Base-by-base conservation (phyloP, 23 tunicate genomes). In the Trididemnum miniatum region DNA sequence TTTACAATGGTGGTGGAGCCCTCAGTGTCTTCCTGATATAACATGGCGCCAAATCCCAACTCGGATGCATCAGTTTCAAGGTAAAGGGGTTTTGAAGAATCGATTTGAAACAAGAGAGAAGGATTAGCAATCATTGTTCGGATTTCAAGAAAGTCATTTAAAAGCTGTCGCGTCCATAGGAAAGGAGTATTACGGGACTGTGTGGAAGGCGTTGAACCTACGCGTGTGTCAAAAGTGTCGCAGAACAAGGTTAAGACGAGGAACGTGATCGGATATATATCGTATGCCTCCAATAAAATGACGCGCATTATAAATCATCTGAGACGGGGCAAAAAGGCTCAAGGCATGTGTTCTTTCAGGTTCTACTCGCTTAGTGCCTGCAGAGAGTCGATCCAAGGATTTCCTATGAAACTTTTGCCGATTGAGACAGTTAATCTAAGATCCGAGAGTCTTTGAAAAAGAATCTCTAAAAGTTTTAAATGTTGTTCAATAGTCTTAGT, bases 251-350 rank as follows among this genome's bases (percentile, higher is more conserved):
- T 31, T 33, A 3, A 80, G 57, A 9, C 33, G 27, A 4, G 76
- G 76, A 35, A 80, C 35, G 75, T 80, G 84, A 1, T 80, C 76
- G 1, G 76, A 27, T 35, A 80, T 80, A 31, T 80, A 80, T 5
- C 84, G 25, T 1, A 65, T 29, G 3, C n/a, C 75, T 4, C 75
- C 75, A 18, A 80, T 22, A n/a, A 62, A 80, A 1, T 30, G 35
- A 31, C 76, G 76, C 3, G 65, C 59, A 5, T 80, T 20, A 20
- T 24, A 34, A 22, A 80, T 80, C n/a, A 22, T 31, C 37, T 34
- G 18, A 5, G 84, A 50, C 1, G 84, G 76, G 22, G 84, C 28
- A 9, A 80, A 4, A 33, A 33, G 12, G 1, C 9, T 20, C 15
- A 80, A 77, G 37, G 84, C 84, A 23, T 37, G 5, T 1, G 65